Evolutionary conservation across 1,140 invertebrate genomes (phyloP).

Genomic region (Elymnias hypermnestra): DNA sequence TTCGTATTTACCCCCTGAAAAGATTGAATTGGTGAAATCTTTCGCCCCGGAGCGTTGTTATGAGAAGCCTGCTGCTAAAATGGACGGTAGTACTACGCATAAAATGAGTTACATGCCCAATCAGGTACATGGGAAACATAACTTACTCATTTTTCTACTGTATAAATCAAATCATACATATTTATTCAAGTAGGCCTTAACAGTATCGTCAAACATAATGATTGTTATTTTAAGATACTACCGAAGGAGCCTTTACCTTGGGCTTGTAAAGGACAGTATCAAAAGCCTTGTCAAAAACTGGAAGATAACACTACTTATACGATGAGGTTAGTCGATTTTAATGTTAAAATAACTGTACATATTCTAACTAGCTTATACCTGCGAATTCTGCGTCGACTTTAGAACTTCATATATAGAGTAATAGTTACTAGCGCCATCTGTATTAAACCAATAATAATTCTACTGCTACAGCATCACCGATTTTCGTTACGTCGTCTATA

Average conservation of each 20-base stretch:
- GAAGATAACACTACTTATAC: constrained; percentile 50
- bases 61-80: constrained; percentile 51
- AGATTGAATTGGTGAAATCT: constrained; percentile 48
- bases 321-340: constrained; percentile 44
- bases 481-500: too few species aligned
- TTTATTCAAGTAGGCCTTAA: too few species aligned
- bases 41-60: constrained; percentile 60
- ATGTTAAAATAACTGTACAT: too few species aligned
- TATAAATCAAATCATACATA: too few species aligned
- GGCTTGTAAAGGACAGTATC: constrained; percentile 67
- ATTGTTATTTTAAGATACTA: constrained; percentile 41
- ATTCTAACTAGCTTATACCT: too few species aligned
- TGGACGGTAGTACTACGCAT: constrained; percentile 74
- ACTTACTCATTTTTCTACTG: too few species aligned
- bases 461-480: too few species aligned
- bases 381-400: too few species aligned
- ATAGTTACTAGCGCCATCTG: too few species aligned
- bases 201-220: too few species aligned
- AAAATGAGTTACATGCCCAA: constrained; percentile 79
- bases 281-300: constrained; percentile 69
- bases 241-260: constrained; percentile 67
- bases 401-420: too few species aligned
- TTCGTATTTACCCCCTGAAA: constrained; percentile 75
- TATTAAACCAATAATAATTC: too few species aligned
- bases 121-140: constrained; percentile 40